Evolutionary conservation across 2,113 vertebrate species (phyloP).

Genomic region (Helogale parvula): DNA sequence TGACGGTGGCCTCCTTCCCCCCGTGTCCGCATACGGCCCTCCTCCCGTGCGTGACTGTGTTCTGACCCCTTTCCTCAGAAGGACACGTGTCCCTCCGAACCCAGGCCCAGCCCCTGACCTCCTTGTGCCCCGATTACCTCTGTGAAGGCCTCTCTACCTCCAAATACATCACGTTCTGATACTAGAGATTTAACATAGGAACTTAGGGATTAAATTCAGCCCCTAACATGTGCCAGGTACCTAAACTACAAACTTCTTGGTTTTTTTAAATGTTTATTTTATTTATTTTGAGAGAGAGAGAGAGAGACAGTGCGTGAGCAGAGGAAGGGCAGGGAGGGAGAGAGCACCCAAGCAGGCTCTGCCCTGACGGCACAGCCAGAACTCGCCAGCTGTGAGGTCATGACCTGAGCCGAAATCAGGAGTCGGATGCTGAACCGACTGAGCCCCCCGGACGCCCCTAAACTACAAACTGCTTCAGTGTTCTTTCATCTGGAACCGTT

Average conservation of each 20-base stretch:
- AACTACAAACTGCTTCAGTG: neutral
- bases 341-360: too few species aligned
- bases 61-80: neutral
- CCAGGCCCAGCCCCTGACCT: neutral
- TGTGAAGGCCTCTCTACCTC: neutral
- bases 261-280: too few species aligned
- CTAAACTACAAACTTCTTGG: too few species aligned
- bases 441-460: neutral
- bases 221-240: rapidly evolving
- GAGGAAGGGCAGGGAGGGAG: too few species aligned
- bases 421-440: too few species aligned
- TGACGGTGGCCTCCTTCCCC: neutral
- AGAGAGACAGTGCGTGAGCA: too few species aligned
- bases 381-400: too few species aligned
- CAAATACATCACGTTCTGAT: neutral
- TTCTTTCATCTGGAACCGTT: neutral
- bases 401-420: too few species aligned
- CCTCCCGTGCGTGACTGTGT: too few species aligned
- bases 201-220: neutral
- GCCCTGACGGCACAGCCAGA: too few species aligned
- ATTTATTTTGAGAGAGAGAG: too few species aligned
- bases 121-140: neutral
- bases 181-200: too few species aligned
- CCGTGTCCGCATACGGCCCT: rapidly evolving
- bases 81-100: rapidly evolving